Evolutionary conservation across 2,888 invertebrate species (phyloP).

Genomic region (Cheilosia vulpina): DNA sequence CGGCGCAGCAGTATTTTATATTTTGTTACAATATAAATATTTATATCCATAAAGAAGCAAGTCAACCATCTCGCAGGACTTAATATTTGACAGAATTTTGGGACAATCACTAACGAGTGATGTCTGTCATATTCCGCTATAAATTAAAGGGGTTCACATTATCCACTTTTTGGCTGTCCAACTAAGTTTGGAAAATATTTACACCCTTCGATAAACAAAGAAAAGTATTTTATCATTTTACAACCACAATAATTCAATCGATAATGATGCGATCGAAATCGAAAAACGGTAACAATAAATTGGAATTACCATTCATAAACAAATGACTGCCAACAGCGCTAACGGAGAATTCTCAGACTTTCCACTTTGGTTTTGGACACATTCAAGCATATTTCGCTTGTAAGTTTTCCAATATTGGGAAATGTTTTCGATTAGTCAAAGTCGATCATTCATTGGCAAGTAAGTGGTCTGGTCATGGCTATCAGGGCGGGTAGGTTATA

Average conservation of each 20-base stretch:
- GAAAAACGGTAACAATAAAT: too few species aligned
- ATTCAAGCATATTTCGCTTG: not conserved
- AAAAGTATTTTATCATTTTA: not conserved
- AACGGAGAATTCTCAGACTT: not conserved
- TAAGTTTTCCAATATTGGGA: not conserved
- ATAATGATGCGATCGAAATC: not conserved
- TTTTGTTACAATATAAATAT: too few species aligned
- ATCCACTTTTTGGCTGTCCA: too few species aligned
- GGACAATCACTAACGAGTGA: too few species aligned
- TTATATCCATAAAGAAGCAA: too few species aligned
- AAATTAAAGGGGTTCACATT: too few species aligned
- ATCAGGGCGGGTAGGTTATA: not conserved
- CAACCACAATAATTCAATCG: not conserved
- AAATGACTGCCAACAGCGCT: too few species aligned
- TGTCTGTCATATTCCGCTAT: too few species aligned
- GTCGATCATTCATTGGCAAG: not conserved
- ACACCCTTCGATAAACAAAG: not conserved
- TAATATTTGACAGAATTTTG: too few species aligned
- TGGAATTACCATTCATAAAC: too few species aligned
- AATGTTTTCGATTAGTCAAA: not conserved
- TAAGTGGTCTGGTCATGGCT: not conserved
- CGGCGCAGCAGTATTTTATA: too few species aligned
- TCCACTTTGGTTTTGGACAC: not conserved
- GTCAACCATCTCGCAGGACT: too few species aligned
- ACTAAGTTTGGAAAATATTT: not conserved